Conservation (phyloP, 2,797 vertebrate species). For the Anolis apletophallus region DNA sequence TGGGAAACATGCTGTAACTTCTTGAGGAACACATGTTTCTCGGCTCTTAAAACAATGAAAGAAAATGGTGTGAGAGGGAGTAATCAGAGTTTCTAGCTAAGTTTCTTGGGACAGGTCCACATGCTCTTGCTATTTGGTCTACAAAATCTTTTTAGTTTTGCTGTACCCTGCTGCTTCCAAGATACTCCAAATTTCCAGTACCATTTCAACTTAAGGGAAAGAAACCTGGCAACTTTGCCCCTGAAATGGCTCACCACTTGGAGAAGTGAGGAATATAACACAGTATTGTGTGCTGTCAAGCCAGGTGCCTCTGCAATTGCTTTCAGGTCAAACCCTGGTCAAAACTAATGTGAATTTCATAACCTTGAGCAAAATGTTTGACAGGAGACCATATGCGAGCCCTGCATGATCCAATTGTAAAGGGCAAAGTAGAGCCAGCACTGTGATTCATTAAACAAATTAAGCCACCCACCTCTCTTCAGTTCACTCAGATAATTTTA, state of each 20-base stretch:
- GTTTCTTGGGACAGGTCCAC: too few relatives aligned
- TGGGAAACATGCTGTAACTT: too few relatives aligned
- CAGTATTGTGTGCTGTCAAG: background rate
- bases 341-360: conserved; percentile 34
- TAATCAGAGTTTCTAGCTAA: background rate
- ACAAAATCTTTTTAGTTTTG: background rate
- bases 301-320: conserved; percentile 13
- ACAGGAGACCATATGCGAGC: conserved; percentile 53
- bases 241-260: background rate
- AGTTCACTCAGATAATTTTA: background rate
- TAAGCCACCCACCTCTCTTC: background rate
- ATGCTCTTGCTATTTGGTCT: background rate
- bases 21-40: too few relatives aligned
- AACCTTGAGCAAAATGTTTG: conserved; percentile 44
- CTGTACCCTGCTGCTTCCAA: background rate
- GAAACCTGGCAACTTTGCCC: too few relatives aligned
- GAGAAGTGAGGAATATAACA: background rate
- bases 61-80: background rate
- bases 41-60: background rate
- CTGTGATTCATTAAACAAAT: conserved; percentile 32
- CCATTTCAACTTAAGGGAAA: background rate
- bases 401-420: conserved; percentile 45
- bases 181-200: too few relatives aligned
- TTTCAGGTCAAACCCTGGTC: conserved; percentile 24
- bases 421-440: conserved; percentile 50